Evolutionary conservation across 2,113 vertebrate genomes (phyloP), one percentile per base, ranked within the genome.

Genomic region (Acanthochromis polyacanthus): DNA sequence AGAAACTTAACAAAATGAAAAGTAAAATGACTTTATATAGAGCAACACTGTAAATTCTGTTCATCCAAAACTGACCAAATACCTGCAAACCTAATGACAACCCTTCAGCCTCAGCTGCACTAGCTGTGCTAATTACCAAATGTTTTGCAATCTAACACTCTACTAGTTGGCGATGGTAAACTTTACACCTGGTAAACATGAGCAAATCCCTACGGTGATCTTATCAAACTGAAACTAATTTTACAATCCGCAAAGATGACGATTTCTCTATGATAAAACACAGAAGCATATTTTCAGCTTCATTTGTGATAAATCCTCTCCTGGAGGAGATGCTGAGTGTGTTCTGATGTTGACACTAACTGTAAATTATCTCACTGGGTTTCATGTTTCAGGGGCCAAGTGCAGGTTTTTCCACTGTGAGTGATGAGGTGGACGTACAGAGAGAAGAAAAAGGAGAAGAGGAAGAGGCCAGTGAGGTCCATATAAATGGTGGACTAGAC

Each of bases 321-420:
- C 11, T 50, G 46, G 30, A 56, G 17, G 38, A 53, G 51, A 65
- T 64, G 55, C 3, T 71, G 32, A 19, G 50, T 68, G 0, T 74
- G 65, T 68, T n/a, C 23, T 38, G 51, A 40, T 71, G 60, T 70
- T 51, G 30, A 68, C 40, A 61, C 22, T 19, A 60, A 62, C 58
- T 0, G 4, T 51, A 74, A 28, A 71, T 66, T 11, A 76, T 70
- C 48, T 75, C 65, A 69, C 60, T 36, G 11, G 32, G 78, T 87
- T 65, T 91, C 73, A 65, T 80, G 25, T 93, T 91, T 78, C 90
- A 95, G 93, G 88, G 74, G 15, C 32, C 52, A 55, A 40, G 62
- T 76, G 64, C 82, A 64, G 51, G 32, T 71, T 79, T 84, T 68
- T 81, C 74, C 45, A 60, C 40, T 12, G 23, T 14, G 30, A 69